Evolutionary conservation across 2,113 vertebrate genomes (phyloP), one percentile per base, ranked within the genome.

Genomic region (Mohoua ochrocephala): DNA sequence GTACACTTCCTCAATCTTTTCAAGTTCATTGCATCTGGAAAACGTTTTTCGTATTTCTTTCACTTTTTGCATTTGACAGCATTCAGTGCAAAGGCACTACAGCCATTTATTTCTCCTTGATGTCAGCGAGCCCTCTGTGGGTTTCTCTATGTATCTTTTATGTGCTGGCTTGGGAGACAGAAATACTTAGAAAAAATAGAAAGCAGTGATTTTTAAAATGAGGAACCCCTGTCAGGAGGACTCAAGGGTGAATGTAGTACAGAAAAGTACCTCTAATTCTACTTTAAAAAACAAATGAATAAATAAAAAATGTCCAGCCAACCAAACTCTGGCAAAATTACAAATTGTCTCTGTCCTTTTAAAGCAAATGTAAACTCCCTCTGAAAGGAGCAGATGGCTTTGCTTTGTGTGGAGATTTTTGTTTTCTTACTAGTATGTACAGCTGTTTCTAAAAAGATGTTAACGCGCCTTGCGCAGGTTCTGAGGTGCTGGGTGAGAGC

Each of bases 361-460:
- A 69, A 86, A 80, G 30, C 28, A 74, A 94, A 50, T 2, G 1
- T 69, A 27, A 71, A 70, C n/a, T 87, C 45, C 2, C 9, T 57
- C 31, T 65, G 68, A 91, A 91, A 84, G 41, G 16, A 85, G 41
- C 89, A 96, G 96, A 86, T 96, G 89, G 79, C 20, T 63, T 86
- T 91, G 49, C 44, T 88, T 88, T 83, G 27, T 61, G 33, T 18
- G 42, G 37, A 85, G 56, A 11, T 30, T 76, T 37, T 77, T 80
- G 47, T 59, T 68, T 90, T 26, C 65, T 59, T 79, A 57, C 35
- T 63, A 4, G 30, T 64, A 33, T 20, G 70, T 85, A 78, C 76
- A 95, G 65, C 69, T 67, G 71, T 54, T 45, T 70, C 28, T 35
- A 45, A 54, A 74, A 89, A 83, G 11, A 77, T 71, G 52, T 30